Conservation (phyloP, 2,888 invertebrate genomes). For the Pseudolycoriella hygida region DNA sequence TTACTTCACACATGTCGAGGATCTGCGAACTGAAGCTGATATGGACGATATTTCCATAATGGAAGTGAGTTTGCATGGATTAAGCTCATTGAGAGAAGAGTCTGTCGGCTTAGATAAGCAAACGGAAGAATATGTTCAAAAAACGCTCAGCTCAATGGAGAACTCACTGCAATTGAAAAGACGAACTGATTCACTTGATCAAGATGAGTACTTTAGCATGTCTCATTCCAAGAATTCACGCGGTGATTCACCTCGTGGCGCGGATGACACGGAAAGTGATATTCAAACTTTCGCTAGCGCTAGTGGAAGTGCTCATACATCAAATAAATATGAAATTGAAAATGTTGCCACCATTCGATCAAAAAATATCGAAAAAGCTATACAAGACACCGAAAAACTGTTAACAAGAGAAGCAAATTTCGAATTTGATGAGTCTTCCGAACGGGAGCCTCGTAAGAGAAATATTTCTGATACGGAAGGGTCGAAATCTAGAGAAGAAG, state of each 20-base stretch:
- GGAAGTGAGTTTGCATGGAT: conserved; percentile 47
- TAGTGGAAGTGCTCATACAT: conserved; percentile 26
- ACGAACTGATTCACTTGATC: conserved; percentile 38
- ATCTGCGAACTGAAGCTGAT: conserved; percentile 70
- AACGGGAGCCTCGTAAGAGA: conserved; percentile 13
- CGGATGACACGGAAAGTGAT: conserved; percentile 45
- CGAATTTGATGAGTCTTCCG: conserved; percentile 17
- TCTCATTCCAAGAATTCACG: conserved; percentile 36
- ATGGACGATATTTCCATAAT: conserved; percentile 70
- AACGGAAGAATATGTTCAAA: conserved; percentile 30
- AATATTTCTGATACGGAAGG: conserved; percentile 21
- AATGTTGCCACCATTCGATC: conserved; percentile 44
- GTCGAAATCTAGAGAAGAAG: conserved; percentile 23
- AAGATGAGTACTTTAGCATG: conserved; percentile 47
- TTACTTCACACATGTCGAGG: conserved; percentile 63
- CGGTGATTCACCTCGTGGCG: conserved; percentile 27
- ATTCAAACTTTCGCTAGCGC: conserved; percentile 50
- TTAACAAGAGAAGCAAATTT: conserved; percentile 8
- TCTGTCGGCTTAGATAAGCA: conserved; percentile 28
- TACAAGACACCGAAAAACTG: conserved; percentile 17
- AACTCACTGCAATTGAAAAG: conserved; percentile 26
- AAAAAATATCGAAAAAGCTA: conserved; percentile 17
- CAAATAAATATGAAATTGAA: conserved; percentile 41
- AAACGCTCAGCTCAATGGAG: conserved; percentile 27
- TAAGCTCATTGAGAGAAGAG: conserved; percentile 31